Evolutionary conservation across 2,113 vertebrate species (phyloP), one percentile per base, ranked within the genome.

Genomic region (Plecotus auritus): DNA sequence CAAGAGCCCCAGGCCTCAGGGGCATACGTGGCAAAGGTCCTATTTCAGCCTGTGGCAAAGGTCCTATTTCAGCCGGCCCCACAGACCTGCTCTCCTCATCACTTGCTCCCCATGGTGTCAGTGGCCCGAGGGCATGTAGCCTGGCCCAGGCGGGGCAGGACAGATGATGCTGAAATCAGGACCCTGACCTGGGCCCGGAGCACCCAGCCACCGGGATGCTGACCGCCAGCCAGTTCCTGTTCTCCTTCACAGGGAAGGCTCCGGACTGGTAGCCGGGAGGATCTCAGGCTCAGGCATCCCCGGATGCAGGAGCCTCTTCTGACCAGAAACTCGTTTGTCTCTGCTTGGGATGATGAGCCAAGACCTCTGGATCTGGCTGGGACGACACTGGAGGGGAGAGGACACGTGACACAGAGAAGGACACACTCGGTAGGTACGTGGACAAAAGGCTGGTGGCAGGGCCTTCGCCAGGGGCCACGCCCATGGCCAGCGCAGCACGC

Each of bases 331-430:
- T 17, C n/a, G 10, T 28, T 42, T 42, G 97, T 35, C 93, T 96
- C 1, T 97, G 96, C 95, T 98, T 98, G 84, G 98, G 98, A 95
- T 98, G 98, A 82, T 97, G 96, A 66, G 98, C 78, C 6, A 96
- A 94, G 26, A 98, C 97, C 80, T 98, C 95, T 4, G 97, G 92
- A 64, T 96, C 96, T 13, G 95, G 73, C 30, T 87, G 97, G 9
- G 70, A 86, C 11, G 95, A 97, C 66, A 91, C 98, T 98, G 92
- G 78, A 93, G 49, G 10, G 56, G 45, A 37, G 94, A 70, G n/a
- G 54, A 51, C 73, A 35, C 0, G 72, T 0, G 2, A 54, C 67
- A 17, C 59, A 28, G 23, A 37, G 72, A 90, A 85, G 3, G 0
- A 13, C 51, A 17, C 11, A 12, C 18, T 59, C 12, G 5, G 11